Evolutionary conservation across 92 coral and sea anemone genomes (phyloP), one percentile per base, ranked within the genome.

Genomic region (Phenganax stokvisi): DNA sequence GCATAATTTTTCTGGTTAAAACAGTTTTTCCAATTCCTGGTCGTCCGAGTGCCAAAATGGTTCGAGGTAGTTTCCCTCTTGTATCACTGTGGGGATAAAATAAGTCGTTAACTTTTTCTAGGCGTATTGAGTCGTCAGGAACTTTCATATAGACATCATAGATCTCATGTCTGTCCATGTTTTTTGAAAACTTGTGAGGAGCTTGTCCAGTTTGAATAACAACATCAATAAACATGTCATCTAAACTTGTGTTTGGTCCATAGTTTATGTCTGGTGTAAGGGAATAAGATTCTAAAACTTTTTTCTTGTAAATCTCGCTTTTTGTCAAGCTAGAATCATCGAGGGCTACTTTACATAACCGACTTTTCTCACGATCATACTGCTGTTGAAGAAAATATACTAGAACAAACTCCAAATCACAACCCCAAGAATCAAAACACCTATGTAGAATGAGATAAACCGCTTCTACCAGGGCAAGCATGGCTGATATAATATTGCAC

Each of bases 1-100:
- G 85, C 54, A 80, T 17, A 61, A 89, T 52, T 63, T 84, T 89
- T 69, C 71, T 37, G 25, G 85, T 83, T 10, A 89, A 67, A 12
- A 86, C 57, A 51, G 92, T 69, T 62, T 89, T 89, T 47, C 92
- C 92, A 57, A 89, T 84, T 29, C 92, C 92, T 0, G 92, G 89
- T 37, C 92, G 85, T 12, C 89, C 89, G 55, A 89, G 51, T 8
- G 37, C 73, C 52, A 68, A 25, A 37, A 68, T 68, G 6, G n/a
- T 68, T n/a, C n/a, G 54, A 28, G 73, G 73, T 8, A 10, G 0
- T 6, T 68, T 68, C 8, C 11, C 37, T 3, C 7, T 0, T 5
- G 73, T 68, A 27, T 68, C 73, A 3, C 29, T 12, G 53, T 68
- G 29, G 12, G 73, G 53, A 28, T 68, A 37, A 74, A 89, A 74